These are phyloP conservation scores for Carollia perspicillata DNA, from an alignment of 2,113 vertebrate species.

Conservation along the genomic window DNA sequence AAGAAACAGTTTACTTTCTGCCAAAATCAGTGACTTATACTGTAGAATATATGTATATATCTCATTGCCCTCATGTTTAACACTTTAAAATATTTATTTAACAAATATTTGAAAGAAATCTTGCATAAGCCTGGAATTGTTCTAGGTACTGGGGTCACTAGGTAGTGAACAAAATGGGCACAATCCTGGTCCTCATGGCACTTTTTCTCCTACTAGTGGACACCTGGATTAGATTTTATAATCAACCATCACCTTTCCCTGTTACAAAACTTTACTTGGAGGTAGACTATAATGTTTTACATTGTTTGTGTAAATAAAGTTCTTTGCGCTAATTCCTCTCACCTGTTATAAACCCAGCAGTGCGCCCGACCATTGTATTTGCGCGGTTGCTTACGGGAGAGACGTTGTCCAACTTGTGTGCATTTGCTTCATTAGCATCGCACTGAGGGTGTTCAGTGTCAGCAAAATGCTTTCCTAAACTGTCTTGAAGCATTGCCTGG, in stretches of 20 bases:
- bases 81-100: not conserved
- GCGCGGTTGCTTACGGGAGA: not conserved
- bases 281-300: conserved; percentile 11
- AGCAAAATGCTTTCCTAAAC: not conserved
- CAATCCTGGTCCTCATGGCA: not conserved
- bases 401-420: accelerated
- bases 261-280: not conserved
- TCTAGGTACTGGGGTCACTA: not conserved
- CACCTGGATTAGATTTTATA: not conserved
- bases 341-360: not conserved
- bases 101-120: not conserved
- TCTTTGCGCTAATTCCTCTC: conserved; percentile 1
- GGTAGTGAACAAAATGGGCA: not conserved
- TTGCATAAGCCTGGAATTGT: not conserved
- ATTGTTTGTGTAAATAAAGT: not conserved
- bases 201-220: not conserved
- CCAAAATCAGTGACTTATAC: not conserved
- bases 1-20: not conserved
- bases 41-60: not conserved
- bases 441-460: not conserved
- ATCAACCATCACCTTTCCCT: not conserved
- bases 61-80: not conserved
- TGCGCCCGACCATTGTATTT: not conserved
- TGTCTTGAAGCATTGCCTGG: not conserved
- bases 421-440: not conserved